Conservation (phyloP, 2,888 invertebrate species). For the Sericinus montela region DNA sequence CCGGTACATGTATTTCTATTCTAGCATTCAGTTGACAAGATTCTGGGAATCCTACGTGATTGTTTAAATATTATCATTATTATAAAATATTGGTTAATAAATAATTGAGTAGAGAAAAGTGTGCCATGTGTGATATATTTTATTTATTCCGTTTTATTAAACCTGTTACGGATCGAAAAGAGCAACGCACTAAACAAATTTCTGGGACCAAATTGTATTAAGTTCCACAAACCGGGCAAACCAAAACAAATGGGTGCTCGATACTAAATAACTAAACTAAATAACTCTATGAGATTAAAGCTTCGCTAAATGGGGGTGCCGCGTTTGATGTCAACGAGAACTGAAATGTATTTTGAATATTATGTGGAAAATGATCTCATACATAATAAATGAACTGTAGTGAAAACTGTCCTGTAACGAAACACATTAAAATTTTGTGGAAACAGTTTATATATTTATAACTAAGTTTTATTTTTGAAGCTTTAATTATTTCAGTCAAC, state of each 20-base stretch:
- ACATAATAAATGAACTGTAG: background rate
- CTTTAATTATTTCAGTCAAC: too few species aligned
- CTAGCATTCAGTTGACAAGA: too few species aligned
- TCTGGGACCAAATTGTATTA: constrained; percentile 58
- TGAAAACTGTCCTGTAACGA: too few species aligned
- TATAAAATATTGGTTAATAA: too few species aligned
- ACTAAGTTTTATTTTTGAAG: too few species aligned
- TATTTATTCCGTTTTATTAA: constrained; percentile 52
- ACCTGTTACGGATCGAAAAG: constrained; percentile 64
- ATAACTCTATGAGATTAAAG: constrained; percentile 59
- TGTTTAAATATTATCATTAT: too few species aligned
- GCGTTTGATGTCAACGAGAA: constrained; percentile 5
- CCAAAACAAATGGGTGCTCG: constrained; percentile 53
- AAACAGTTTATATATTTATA: too few species aligned
- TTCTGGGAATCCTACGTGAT: too few species aligned
- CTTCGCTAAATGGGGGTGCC: constrained; percentile 11
- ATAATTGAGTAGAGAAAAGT: too few species aligned
- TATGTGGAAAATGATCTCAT: background rate
- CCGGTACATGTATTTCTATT: too few species aligned
- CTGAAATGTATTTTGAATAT: background rate
- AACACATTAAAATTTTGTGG: too few species aligned
- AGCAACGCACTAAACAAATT: constrained; percentile 61
- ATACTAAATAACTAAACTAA: constrained; percentile 38
- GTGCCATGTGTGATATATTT: too few species aligned
- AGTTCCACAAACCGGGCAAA: constrained; percentile 43